A percentile compares a stretch with the other conserved stretches of the same genome.
These are phyloP conservation scores for Drosophila parabipectinata DNA, from an alignment of 1,140 invertebrate species.

Conservation along the genomic window DNA sequence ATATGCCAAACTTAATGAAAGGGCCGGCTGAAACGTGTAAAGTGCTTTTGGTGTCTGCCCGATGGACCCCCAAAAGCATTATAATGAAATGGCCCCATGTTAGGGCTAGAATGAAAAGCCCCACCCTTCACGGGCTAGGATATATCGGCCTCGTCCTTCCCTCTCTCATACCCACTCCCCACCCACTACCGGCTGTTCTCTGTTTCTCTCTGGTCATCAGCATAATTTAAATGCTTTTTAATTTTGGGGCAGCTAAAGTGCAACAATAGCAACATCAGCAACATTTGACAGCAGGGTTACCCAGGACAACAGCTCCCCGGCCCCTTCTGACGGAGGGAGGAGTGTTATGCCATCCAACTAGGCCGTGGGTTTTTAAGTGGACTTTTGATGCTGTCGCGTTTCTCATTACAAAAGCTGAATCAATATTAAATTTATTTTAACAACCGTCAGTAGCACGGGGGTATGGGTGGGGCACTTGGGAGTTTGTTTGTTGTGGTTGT, in stretches of 20 bases:
- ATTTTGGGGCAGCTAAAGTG: constrained; percentile 71
- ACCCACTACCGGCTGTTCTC: constrained; percentile 24
- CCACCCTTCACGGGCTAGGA: not conserved
- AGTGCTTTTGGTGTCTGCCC: constrained; percentile 73
- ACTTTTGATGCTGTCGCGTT: constrained; percentile 75
- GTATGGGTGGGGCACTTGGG: not conserved
- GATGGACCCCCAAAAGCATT: constrained; percentile 62
- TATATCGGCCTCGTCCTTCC: constrained; percentile 4
- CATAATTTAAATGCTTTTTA: constrained; percentile 82
- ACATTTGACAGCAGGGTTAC: constrained; percentile 61
- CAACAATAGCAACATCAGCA: constrained; percentile 74
- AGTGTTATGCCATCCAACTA: constrained; percentile 55
- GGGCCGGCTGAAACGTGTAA: constrained; percentile 62
- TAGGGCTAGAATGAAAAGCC: constrained; percentile 36
- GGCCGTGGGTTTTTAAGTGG: constrained; percentile 63
- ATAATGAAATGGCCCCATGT: constrained; percentile 62
- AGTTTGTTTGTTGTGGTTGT: constrained; percentile 67
- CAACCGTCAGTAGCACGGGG: constrained; percentile 4
- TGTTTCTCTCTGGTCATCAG: constrained; percentile 63
- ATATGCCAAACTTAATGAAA: constrained; percentile 71
- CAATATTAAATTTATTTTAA: constrained; percentile 82
- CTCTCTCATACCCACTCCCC: not conserved
- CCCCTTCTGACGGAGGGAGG: constrained; percentile 16
- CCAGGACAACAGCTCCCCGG: constrained; percentile 33
- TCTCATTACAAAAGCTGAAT: constrained; percentile 82